phyloP scores from a whole-genome alignment of 2,888 invertebrate genomes.

The Marasmarcha lunaedactyla region DNA sequence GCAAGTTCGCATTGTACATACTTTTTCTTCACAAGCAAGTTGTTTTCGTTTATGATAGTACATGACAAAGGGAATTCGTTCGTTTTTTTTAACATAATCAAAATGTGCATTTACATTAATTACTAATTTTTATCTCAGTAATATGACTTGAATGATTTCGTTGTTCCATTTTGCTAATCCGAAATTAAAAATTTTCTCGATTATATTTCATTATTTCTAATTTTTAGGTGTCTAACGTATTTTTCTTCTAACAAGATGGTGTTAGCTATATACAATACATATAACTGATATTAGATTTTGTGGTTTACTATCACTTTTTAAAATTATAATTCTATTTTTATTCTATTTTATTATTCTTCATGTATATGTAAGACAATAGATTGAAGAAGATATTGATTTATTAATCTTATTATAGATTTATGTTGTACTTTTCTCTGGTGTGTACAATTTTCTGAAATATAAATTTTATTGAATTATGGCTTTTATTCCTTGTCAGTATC shows the following conservation, averaged over 20 bases:
- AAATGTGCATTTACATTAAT: constrained; percentile 28
- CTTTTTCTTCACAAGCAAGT: constrained; percentile 59
- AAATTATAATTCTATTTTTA: constrained; percentile 1
- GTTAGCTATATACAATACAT: constrained; percentile 4
- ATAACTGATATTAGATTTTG: constrained; percentile 38
- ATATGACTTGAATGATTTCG: neutral
- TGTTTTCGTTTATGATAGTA: constrained; percentile 53
- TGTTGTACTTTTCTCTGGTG: constrained; percentile 63
- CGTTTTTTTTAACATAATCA: constrained; percentile 52
- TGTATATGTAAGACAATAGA: constrained; percentile 1
- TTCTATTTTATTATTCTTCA: constrained; percentile 29
- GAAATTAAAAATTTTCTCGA: constrained; percentile 8
- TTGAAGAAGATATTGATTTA: constrained; percentile 31
- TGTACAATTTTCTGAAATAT: constrained; percentile 69
- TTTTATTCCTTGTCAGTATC: constrained; percentile 39
- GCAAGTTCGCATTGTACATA: constrained; percentile 68
- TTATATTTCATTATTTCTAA: constrained; percentile 17
- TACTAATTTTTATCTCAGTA: constrained; percentile 8
- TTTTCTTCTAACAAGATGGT: neutral
- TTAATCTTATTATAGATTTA: constrained; percentile 41
- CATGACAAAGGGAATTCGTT: constrained; percentile 55
- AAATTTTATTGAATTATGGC: constrained; percentile 59
- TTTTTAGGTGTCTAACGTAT: constrained; percentile 8
- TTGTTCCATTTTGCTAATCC: neutral
- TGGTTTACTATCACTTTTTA: constrained; percentile 28